Percentiles rank a stretch among this genome's conserved stretches.
Evolutionary conservation across 2,888 invertebrate genomes (phyloP).

Genomic region (Sesia bembeciformis): DNA sequence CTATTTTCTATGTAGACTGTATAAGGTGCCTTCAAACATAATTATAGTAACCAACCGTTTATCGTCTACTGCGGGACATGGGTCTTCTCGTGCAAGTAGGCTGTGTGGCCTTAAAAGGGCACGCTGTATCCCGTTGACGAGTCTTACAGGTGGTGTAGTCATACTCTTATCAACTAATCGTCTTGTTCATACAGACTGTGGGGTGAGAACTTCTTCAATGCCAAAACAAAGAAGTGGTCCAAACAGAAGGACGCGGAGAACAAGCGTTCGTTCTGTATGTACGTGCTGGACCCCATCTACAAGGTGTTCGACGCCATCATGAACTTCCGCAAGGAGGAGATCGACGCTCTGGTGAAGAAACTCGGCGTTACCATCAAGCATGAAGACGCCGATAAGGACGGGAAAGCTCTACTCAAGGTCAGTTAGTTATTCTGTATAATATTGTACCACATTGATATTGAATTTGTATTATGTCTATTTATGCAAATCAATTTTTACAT

Average conservation of each 20-base stretch:
- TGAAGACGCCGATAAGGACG: slow-evolving; percentile 97
- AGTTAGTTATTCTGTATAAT: not conserved
- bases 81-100: too few relatives aligned
- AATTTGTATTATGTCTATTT: too few relatives aligned
- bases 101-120: too few relatives aligned
- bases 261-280: slow-evolving; percentile 99
- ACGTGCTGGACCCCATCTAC: slow-evolving; percentile 99
- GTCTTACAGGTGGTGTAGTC: too few relatives aligned
- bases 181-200: slow-evolving; percentile 78
- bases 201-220: slow-evolving; percentile 99
- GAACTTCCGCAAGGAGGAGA: slow-evolving; percentile 97
- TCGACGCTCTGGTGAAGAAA: slow-evolving; percentile 89
- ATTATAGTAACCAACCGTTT: too few relatives aligned
- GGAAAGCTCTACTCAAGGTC: slow-evolving; percentile 95
- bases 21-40: too few relatives aligned
- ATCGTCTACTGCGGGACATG: too few relatives aligned
- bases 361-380: slow-evolving; percentile 92
- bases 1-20: too few relatives aligned
- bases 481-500: too few relatives aligned
- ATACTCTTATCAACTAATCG: not conserved
- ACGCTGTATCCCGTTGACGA: too few relatives aligned
- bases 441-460: too few relatives aligned
- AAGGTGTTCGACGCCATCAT: slow-evolving; percentile 88
- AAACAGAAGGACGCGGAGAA: slow-evolving; percentile 92
- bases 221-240: slow-evolving; percentile 98